A percentile compares a stretch with the other conserved stretches of the same genome.
Evolutionary conservation across 1,140 invertebrate genomes (phyloP).

Genomic region (Drosophila mauritiana): DNA sequence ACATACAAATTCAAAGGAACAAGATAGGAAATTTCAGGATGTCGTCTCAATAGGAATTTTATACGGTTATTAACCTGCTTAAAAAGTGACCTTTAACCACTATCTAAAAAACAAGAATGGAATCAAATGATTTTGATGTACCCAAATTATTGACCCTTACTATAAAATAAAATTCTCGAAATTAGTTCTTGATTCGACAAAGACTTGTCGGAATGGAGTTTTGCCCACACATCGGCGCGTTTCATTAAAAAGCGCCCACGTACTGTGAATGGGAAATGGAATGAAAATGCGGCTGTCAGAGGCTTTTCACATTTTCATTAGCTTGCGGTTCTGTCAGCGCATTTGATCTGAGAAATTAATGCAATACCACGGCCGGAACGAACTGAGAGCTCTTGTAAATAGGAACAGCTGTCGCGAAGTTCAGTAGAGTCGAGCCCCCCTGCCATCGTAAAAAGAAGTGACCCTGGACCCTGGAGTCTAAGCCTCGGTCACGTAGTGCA

Average conservation of each 20-base stretch:
- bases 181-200: conserved; percentile 27
- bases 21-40: too few relatives aligned
- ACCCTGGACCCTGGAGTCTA: conserved; percentile 40
- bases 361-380: conserved; percentile 60
- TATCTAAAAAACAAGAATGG: too few relatives aligned
- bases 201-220: conserved; percentile 47
- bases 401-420: conserved; percentile 61
- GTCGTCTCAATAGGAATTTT: too few relatives aligned
- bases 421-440: conserved; percentile 5
- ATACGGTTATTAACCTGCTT: too few relatives aligned
- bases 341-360: conserved; percentile 80
- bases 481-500: conserved; percentile 66
- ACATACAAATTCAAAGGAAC: too few relatives aligned
- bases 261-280: conserved; percentile 12
- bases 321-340: conserved; percentile 63
- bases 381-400: conserved; percentile 66
- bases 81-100: too few relatives aligned
- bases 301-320: conserved; percentile 67
- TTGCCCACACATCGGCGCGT: conserved; percentile 42
- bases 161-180: conserved; percentile 24
- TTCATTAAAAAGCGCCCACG: conserved; percentile 76
- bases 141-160: not conserved
- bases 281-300: not conserved
- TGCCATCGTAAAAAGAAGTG: conserved; percentile 13
- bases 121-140: too few relatives aligned